Evolutionary conservation across 2,797 vertebrate species (phyloP).

Genomic region (Phalloptychus januarius): DNA sequence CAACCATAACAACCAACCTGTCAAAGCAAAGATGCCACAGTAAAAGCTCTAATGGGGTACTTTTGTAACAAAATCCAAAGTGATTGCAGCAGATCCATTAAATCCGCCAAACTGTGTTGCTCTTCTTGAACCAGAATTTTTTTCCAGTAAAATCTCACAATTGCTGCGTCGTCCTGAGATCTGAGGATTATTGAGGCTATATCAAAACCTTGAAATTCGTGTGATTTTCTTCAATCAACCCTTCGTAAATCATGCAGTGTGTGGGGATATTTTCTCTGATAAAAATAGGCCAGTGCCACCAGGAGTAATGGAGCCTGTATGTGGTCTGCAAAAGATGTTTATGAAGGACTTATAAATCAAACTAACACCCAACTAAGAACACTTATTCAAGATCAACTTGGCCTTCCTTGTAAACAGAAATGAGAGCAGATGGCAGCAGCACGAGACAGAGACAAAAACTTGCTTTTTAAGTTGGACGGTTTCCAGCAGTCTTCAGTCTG

Average conservation of each 20-base stretch:
- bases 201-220: conserved; percentile 4
- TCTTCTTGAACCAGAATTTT: not conserved
- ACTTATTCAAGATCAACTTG: not conserved
- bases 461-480: conserved; percentile 4
- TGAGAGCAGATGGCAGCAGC: conserved; percentile 4
- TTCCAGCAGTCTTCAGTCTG: conserved; percentile 8
- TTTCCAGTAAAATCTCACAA: not conserved
- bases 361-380: not conserved
- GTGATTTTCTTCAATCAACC: not conserved
- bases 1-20: not conserved
- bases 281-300: not conserved
- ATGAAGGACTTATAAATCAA: conserved; percentile 24
- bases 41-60: not conserved
- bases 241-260: not conserved
- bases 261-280: not conserved
- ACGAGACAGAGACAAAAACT: not conserved
- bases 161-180: not conserved
- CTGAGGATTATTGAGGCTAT: not conserved
- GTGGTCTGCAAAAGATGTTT: not conserved
- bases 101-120: not conserved
- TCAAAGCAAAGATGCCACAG: not conserved
- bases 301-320: not conserved
- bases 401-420: not conserved
- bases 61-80: not conserved
- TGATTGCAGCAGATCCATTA: conserved; percentile 1